Evolutionary conservation across 1,140 invertebrate species (phyloP).

Genomic region (Uloborus diversus): DNA sequence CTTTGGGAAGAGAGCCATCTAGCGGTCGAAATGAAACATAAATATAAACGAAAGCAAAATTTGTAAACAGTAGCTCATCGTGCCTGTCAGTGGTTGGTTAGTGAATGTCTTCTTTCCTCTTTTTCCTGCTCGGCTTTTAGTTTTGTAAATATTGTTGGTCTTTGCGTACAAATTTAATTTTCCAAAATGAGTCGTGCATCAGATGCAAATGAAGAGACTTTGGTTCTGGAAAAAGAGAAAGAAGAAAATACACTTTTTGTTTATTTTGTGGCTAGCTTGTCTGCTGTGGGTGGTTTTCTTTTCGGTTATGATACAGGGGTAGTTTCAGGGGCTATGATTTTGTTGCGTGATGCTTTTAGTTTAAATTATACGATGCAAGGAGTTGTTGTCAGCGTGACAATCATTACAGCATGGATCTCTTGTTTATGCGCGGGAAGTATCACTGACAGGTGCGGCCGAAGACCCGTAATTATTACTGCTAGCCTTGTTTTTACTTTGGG

Average conservation of each 20-base stretch:
- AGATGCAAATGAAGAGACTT: background rate
- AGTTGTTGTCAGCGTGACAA: slow-evolving; percentile 68
- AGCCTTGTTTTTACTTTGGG: slow-evolving; percentile 71
- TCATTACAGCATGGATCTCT: slow-evolving; percentile 68
- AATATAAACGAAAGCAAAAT: background rate
- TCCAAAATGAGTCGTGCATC: background rate
- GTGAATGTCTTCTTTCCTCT: background rate
- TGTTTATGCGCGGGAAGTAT: slow-evolving; percentile 69
- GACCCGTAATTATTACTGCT: slow-evolving; percentile 70
- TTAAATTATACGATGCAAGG: slow-evolving; percentile 70
- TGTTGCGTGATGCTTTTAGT: slow-evolving; percentile 67
- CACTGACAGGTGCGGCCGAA: slow-evolving; percentile 69
- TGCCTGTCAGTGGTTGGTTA: background rate
- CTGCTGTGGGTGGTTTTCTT: slow-evolving; percentile 73
- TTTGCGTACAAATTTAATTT: too few species aligned
- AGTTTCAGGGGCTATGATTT: slow-evolving; percentile 74
- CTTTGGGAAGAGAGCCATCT: background rate
- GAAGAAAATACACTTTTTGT: slow-evolving; percentile 61
- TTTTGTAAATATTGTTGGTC: too few species aligned
- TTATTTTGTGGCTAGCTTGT: slow-evolving; percentile 68
- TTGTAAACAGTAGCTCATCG: background rate
- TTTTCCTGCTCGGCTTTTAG: background rate
- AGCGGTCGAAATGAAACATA: background rate
- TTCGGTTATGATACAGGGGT: slow-evolving; percentile 77
- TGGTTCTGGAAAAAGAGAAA: slow-evolving; percentile 7